Base-by-base conservation (phyloP, 1,140 invertebrate species). In the Paraescarpia echinospica region DNA sequence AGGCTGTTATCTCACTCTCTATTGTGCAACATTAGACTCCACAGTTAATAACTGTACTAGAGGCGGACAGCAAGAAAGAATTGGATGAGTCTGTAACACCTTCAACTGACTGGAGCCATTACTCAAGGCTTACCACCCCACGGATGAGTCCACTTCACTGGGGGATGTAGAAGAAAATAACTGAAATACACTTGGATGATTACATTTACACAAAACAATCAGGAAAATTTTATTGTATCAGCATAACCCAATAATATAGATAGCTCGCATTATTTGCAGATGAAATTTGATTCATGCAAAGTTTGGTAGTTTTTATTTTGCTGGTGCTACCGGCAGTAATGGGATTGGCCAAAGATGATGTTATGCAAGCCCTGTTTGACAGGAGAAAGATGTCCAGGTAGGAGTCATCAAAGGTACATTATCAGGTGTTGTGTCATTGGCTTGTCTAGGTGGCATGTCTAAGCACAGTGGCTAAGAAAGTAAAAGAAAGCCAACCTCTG, bases 31-130 rank as follows among this genome's bases (percentile, higher is more conserved):
- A 77, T 77, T 77, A 77, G 59, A 18, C 27, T 12, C 59, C 59
- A 77, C 59, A 77, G 59, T 77, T 77, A 77, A 77, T 77, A 77
- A 77, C 59, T 77, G 59, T 77, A 77, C 59, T 77, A 77, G 59
- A 77, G 59, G 59, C 59, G 8, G 59, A 18, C 59, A 77, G 59
- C 59, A 77, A 77, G 59, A 77, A 31, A 77, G 59, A 77, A 77
- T 77, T 77, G 59, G 59, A 6, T 77, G 18, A 77, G 59, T 77
- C 59, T 77, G 59, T 77, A 77, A 77, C 59, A 77, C 59, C 59
- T 77, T 77, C 59, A 77, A 31, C 59, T 77, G 59, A 77, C 59
- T 77, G 59, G 59, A 18, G 27, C 59, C 59, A 77, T 77, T 77
- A 77, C 59, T 77, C 59, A 77, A 77, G 41, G 59, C 59, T 77